Base-by-base conservation (phyloP, 2,113 vertebrate genomes). In the Pseudorasbora parva region DNA sequence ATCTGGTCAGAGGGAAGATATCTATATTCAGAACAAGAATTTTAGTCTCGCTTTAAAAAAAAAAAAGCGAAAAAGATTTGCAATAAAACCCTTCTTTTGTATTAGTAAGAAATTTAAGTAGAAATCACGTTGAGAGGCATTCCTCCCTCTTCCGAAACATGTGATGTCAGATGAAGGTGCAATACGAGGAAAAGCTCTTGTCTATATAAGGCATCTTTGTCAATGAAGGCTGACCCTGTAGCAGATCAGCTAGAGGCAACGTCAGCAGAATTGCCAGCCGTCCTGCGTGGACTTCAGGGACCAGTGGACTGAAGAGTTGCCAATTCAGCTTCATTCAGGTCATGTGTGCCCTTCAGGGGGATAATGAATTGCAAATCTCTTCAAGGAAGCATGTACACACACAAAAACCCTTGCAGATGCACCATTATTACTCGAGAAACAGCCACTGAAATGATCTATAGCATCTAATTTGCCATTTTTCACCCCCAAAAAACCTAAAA, bases 301-400 rank as follows among this genome's bases (percentile, higher is more conserved):
- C 41, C 15, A 15, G 57, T 79, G 59, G 41, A 79, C 57, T 79
- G 23, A 43, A 30, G 77, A 23, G 41, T 12, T 81, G 47, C 78
- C 23, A 51, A 54, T 68, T 68, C 78, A 33, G 60, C 19, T 81
- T 81, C 62, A 79, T 79, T 79, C 77, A 49, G 77, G 77, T 49
- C 77, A 79, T 66, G 77, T 66, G 59, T 79, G 59, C 41, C 77
- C 59, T 79, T 79, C 77, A 64, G 77, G 59, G 27, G 23, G 77
- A 66, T 79, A 79, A 79, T 79, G 43, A 30, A 79, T 64, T 79
- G 17, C 77, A 79, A 79, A 66, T 25, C 59, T 64, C 43, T 62
- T 49, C 3, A 56, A 37, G 27, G 11, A 81, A 37, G 30, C 62
- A 81, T 37, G 47, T 14, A 25, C 37, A 80, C n/a, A 21, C 45